Evolutionary conservation across 2,797 vertebrate species (phyloP).

Genomic region (Chrosomus eos): DNA sequence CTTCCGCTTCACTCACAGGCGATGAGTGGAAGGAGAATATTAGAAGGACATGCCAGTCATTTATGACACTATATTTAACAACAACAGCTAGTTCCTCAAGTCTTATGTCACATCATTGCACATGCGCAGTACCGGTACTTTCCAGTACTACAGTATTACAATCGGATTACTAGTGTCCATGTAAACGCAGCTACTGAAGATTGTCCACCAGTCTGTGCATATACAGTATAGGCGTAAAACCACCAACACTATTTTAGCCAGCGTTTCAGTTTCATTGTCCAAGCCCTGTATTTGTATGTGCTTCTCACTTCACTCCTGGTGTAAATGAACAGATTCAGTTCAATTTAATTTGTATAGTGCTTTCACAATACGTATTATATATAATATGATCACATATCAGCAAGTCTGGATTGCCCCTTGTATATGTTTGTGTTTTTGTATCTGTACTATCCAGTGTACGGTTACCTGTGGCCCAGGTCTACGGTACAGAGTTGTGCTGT

Average conservation of each 20-base stretch:
- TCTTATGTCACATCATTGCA: background rate
- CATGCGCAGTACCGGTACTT: background rate
- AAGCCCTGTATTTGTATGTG: background rate
- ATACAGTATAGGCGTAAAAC: background rate
- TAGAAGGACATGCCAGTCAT: background rate
- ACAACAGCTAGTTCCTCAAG: background rate
- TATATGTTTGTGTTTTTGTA: background rate
- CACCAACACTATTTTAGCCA: background rate
- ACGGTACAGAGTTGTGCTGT: slow-evolving; percentile 91
- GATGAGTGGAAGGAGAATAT: background rate
- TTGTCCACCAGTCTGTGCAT: background rate
- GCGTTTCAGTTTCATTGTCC: background rate
- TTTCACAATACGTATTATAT: background rate
- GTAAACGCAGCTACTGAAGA: background rate
- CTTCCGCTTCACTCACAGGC: too few species aligned
- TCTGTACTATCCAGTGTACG: slow-evolving; percentile 80
- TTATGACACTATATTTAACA: background rate
- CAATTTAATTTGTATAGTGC: background rate
- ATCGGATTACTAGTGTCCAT: background rate
- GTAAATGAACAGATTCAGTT: background rate
- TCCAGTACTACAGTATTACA: background rate
- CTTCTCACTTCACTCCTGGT: background rate
- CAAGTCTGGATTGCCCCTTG: background rate
- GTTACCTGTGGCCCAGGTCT: slow-evolving; percentile 91
- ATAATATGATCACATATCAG: background rate